phyloP scores from a whole-genome alignment of 2,797 vertebrate species.

The Cephalopachus bancanus region DNA sequence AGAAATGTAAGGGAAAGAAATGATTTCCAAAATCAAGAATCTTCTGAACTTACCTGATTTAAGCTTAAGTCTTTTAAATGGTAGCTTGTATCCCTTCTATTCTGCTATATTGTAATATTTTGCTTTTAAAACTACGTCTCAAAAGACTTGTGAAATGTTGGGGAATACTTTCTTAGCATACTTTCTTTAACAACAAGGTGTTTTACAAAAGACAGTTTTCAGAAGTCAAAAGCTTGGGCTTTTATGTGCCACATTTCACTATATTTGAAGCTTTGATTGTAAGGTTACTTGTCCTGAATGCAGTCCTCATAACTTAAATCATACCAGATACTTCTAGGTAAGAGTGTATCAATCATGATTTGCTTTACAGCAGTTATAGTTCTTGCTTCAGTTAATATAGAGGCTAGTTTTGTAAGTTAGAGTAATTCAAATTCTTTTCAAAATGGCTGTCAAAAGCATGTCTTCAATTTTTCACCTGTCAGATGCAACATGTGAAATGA shows the following conservation, averaged over 20 bases:
- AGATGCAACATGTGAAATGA: neutral
- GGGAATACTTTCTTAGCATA: neutral
- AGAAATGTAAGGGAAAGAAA: neutral
- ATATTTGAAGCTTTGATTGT: neutral
- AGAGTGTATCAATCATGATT: neutral
- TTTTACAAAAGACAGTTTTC: neutral
- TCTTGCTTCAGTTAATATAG: slow-evolving; percentile 14
- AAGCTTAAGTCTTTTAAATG: neutral
- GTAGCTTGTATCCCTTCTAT: neutral
- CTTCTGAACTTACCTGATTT: neutral
- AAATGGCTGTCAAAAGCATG: slow-evolving; percentile 26
- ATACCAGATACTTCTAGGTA: neutral
- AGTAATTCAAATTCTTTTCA: neutral
- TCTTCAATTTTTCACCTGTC: slow-evolving; percentile 39
- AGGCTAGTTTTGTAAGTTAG: neutral
- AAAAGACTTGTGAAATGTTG: neutral
- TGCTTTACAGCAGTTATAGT: neutral
- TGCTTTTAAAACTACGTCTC: neutral
- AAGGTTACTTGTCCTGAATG: neutral
- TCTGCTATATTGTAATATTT: neutral
- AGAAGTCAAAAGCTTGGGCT: neutral
- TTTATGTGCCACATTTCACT: neutral
- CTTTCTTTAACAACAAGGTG: neutral
- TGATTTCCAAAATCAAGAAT: neutral
- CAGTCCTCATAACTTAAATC: neutral